phyloP scores from a whole-genome alignment of 2,888 invertebrate species.

The Creontiades dilutus region DNA sequence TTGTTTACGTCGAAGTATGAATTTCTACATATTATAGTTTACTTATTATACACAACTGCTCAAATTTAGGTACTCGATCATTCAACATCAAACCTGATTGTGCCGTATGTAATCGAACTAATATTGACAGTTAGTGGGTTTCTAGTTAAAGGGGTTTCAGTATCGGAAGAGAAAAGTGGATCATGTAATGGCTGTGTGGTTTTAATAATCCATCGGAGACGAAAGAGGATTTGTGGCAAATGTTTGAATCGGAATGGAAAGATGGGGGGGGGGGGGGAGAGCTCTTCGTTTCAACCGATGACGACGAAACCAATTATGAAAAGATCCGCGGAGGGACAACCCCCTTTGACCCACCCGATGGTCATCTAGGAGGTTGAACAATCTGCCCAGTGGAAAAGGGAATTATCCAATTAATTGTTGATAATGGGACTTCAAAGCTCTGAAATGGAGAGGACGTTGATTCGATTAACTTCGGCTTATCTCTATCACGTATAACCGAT shows the following conservation, averaged over 20 bases:
- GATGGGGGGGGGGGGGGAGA: no score
- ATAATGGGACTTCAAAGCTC: slow-evolving; percentile 21
- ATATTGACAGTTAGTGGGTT: background rate
- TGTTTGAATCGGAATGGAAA: slow-evolving; percentile 24
- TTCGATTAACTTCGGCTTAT: background rate
- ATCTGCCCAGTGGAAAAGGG: slow-evolving; percentile 6
- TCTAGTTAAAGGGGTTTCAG: no score
- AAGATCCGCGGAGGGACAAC: background rate
- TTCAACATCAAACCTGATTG: background rate
- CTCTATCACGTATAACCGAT: background rate
- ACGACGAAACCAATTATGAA: background rate
- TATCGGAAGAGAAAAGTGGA: background rate
- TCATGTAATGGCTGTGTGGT: background rate
- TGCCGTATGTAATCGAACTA: background rate
- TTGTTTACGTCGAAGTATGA: no score
- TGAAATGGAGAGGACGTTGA: slow-evolving; percentile 24
- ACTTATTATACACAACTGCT: no score
- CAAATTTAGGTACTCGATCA: no score
- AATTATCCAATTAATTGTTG: background rate
- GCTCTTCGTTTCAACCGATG: background rate
- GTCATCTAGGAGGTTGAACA: slow-evolving; percentile 19
- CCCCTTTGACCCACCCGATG: background rate
- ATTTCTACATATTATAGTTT: no score
- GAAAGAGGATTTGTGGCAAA: slow-evolving; percentile 2
- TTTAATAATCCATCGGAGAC: background rate